Percentiles rank a stretch among this genome's conserved stretches.
Evolutionary conservation across 2,113 vertebrate species (phyloP).

Genomic region (Morone chrysops): DNA sequence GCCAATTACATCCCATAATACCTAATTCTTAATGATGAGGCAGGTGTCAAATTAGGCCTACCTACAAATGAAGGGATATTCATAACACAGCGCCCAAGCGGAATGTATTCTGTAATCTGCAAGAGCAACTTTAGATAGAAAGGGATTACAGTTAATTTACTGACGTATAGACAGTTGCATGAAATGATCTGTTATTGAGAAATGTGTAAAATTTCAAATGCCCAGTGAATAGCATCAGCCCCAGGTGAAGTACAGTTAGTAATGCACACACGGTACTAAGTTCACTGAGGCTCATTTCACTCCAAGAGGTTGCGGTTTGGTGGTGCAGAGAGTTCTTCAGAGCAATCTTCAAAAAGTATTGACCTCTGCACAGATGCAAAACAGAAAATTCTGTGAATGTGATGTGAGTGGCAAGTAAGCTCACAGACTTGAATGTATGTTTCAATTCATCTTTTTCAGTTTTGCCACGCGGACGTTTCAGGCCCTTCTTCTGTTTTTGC

Average conservation of each 20-base stretch:
- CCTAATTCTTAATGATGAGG: conserved; percentile 86
- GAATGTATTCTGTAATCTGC: conserved; percentile 26
- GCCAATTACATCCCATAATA: conserved; percentile 84
- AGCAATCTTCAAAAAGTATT: conserved; percentile 17
- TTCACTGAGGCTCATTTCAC: conserved; percentile 28
- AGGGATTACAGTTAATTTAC: not conserved
- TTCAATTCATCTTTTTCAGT: not conserved
- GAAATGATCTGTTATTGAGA: not conserved
- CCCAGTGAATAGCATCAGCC: not conserved
- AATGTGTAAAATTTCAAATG: conserved; percentile 16
- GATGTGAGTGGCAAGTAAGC: not conserved
- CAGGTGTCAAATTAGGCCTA: conserved; percentile 83
- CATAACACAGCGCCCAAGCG: conserved; percentile 21
- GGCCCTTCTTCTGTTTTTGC: no score
- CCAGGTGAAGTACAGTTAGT: conserved; percentile 8
- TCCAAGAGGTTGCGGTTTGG: not conserved
- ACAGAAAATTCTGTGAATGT: conserved; percentile 5
- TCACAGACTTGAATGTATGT: not conserved
- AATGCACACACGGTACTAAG: not conserved
- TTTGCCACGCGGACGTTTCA: no score
- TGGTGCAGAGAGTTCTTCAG: not conserved
- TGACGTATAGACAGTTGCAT: not conserved
- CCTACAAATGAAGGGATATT: conserved; percentile 76
- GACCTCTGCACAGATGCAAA: conserved; percentile 18
- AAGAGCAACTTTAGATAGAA: not conserved